Evolutionary conservation across 2,113 vertebrate species (phyloP), one percentile per base, ranked within the genome.

Genomic region (Oxyruncus cristatus): DNA sequence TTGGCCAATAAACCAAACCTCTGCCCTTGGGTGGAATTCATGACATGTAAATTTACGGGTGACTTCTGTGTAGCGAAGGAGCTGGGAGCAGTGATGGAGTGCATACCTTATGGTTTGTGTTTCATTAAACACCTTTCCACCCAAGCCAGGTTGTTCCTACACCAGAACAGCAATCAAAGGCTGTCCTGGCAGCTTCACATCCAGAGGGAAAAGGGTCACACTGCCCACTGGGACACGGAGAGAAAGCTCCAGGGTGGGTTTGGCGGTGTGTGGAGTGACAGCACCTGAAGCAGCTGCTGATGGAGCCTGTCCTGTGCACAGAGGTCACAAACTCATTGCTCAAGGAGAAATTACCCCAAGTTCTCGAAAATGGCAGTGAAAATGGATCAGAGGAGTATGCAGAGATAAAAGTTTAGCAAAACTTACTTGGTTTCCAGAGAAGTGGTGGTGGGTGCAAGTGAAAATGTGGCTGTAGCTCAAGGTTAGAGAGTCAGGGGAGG

Each of bases 41-140:
- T 68, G 53, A 53, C 55, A 26, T 55, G 33, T n/a, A 19, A 35
- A 81, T 85, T 47, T 74, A 78, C 50, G 63, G 93, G 71, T 94
- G 91, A 41, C 65, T 89, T 53, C 59, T 82, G 53, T 11, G 50
- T 18, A 68, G 55, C 4, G 2, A 87, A 19, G 71, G 50, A 85
- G 61, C 71, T 8, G 35, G 75, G 56, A 75, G 79, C 27, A 12
- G 75, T 33, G 86, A 70, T 10, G 41, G 53, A 46, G 88, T 8
- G 30, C 59, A 55, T 88, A 59, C 61, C 68, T 80, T 53, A 62
- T 0, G 0, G 47, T 33, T 62, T 58, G 80, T 70, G 78, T 72
- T 96, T 86, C 81, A 18, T 88, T 84, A 78, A 94, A 92, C 49
- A 78, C 86, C 67, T 83, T 95, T 59, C 84, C 91, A 86, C 35